Base-by-base conservation (phyloP, 92 coral and sea anemone species). In the Epizoanthus rinbou region DNA sequence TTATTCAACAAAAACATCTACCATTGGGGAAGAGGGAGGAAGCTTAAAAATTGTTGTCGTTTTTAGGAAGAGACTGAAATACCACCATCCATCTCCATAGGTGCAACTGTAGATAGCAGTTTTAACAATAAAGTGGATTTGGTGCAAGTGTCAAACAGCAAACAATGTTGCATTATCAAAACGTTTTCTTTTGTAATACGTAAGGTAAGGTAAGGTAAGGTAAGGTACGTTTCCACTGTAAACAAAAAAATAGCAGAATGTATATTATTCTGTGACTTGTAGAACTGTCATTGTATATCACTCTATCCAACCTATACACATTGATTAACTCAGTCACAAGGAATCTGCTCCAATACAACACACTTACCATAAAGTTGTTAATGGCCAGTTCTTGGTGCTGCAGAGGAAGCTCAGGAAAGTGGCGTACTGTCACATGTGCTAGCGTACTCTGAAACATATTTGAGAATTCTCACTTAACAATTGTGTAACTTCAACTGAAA, bases 341-440 rank as follows among this genome's bases (percentile, higher is more conserved):
- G 53, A 45, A 45, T 45, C 13, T 45, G 0, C 54, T n/a, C 33
- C 9, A 33, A n/a, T 5, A 8, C 22, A 67, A 57, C 3, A 5
- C 3, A 79, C 86, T 39, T 83, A 95, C 98, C 95, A 86, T 57
- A 31, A 83, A 93, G 8, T 70, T 85, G 18, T 83, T 63, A 10
- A 95, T 73, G 25, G 93, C 96, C 50, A 89, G 89, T 69, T 95
- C 98, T 23, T 95, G 96, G 79, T 95, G 87, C 76, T 86, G 86
- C 16, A 91, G 84, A 14, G 90, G 87, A 35, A 95, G 90, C 79
- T 95, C 98, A 18, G 98, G 98, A 57, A 95, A 93, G 67, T 95
- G 88, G 37, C 86, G 80, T 8, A 76, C 63, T 8, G 98, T 86
- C 43, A 84, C 45, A 41, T 63, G 65, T 1, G 98, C 92, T 82